Evolutionary conservation across 2,113 vertebrate genomes (phyloP), one percentile per base, ranked within the genome.

Genomic region (Zosterops lateralis): DNA sequence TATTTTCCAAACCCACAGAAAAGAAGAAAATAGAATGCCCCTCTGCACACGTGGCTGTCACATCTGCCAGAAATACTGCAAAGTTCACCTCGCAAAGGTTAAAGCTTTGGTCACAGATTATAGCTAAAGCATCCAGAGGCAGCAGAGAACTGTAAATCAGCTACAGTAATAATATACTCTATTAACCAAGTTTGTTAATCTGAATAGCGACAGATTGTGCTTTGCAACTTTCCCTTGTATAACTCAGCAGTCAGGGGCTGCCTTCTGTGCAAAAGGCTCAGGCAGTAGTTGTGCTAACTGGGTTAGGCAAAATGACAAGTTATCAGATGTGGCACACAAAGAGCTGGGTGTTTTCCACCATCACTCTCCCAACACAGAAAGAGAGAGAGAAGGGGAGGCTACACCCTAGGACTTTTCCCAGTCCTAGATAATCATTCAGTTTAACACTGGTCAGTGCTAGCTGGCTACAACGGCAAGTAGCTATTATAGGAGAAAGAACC

Each of bases 301-400:
- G 22, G 28, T 71, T 51, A 74, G 32, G 40, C 25, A 60, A 54
- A 60, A 65, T 26, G 31, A 73, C 51, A 71, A 67, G 40, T 58
- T 87, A 81, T 16, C 29, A 74, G 34, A 50, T 4, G 25, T 34
- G 44, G 34, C 44, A 71, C 18, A 8, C 44, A 24, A 76, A 78
- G 38, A 84, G 14, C 28, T 29, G 15, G 4, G 17, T 26, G 16
- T 51, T 66, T 71, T 73, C 67, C 47, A 32, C 38, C 31, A 66
- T 28, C 4, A 3, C 14, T 71, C n/a, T 62, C 11, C 10, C 0
- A 0, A 34, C 22, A 66, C 4, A 72, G 34, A 58, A 17, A 40
- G 17, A 45, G 8, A 44, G 2, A 76, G 8, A 44, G 2, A 76
- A 70, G 21, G 7, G 19, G 29, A 62, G 11, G 26, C 32, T 62